Base-by-base conservation (phyloP, 2,113 vertebrate species). In the Ailuropoda melanoleuca region DNA sequence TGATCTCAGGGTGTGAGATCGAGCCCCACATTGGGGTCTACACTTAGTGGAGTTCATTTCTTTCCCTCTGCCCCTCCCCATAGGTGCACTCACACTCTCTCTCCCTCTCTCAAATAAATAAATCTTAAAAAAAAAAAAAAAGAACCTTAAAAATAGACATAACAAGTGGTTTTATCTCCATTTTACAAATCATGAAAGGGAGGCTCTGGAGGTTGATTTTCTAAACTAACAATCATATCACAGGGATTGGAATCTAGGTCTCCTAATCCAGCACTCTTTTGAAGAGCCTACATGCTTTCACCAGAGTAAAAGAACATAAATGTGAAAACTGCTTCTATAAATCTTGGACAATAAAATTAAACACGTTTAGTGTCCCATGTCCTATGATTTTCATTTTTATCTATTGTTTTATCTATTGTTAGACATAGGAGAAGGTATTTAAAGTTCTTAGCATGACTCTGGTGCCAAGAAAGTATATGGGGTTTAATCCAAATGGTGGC, bases 171-270 rank as follows among this genome's bases (percentile, higher is more conserved):
- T 95, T 96, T 88, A 74, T 83, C 53, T 80, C 66, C 17, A 88
- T 62, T 81, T 97, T 94, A 90, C 6, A 97, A 87, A 75, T 60
- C 60, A 78, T 48, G 56, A 81, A 92, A 92, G 23, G 31, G 34
- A 72, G 31, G 19, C 10, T 91, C 18, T 68, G 11, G 48, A 88
- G 6, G 53, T 1, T 60, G n/a, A 64, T 82, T 77, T 95, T 92
- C 46, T 23, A 95, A 70, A 82, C 62, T 58, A 64, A 86, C 8
- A 39, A 53, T 77, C 88, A 88, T 8, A 62, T 3, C 62, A 29
- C 43, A 75, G n/a, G 39, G 64, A 80, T 60, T 21, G 80, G 72
- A 90, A 74, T 11, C 23, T 48, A 11, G 13, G 3, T 55, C 37
- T 87, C 34, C 24, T 56, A 24, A 89, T 14, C 14, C 37, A 89